Conservation (phyloP, 2,113 vertebrate genomes). For the human (Homo sapiens) region DNA sequence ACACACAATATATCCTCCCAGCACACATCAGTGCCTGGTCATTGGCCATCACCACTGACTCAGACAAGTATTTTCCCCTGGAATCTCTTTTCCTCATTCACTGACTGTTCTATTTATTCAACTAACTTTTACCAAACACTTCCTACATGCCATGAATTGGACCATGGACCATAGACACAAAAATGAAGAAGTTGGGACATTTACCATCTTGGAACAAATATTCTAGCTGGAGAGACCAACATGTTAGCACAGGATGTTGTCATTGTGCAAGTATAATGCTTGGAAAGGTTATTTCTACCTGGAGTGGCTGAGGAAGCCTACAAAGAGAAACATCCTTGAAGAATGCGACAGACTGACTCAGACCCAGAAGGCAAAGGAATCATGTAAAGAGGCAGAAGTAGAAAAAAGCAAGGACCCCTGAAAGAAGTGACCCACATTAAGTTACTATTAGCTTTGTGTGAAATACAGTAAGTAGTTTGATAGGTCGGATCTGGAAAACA, state of each 20-base stretch:
- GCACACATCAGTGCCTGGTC: neutral
- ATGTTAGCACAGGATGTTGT: no score
- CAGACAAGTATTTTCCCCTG: no score
- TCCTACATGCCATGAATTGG: no score
- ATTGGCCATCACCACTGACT: neutral
- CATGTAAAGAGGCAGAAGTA: neutral
- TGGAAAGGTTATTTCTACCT: neutral
- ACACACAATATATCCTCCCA: neutral
- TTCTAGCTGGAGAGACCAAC: neutral
- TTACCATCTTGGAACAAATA: neutral
- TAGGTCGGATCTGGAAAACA: neutral
- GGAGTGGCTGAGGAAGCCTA: neutral
- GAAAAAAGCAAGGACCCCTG: neutral
- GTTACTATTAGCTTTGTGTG: neutral
- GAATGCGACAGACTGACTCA: neutral
- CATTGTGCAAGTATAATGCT: neutral
- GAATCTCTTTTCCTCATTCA: neutral
- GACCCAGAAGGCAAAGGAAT: neutral
- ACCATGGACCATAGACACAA: neutral
- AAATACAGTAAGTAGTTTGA: neutral
- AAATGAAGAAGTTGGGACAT: neutral
- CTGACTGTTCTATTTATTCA: neutral
- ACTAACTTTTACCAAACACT: neutral
- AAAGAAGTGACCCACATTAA: neutral
- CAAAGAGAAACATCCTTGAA: neutral